Conservation (phyloP, 2,888 invertebrate species). For the Drosophila maculinotata region DNA sequence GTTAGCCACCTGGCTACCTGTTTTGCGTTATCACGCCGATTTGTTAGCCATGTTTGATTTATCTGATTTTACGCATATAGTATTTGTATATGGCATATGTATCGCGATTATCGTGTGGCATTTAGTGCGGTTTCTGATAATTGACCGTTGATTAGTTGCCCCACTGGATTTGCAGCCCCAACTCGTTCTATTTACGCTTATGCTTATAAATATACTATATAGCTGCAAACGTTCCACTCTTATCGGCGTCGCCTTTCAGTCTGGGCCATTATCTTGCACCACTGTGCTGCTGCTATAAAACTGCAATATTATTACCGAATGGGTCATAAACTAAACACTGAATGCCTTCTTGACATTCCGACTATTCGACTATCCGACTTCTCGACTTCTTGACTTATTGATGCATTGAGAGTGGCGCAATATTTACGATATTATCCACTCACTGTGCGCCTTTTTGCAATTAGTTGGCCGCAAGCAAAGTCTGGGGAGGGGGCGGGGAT, state of each 20-base stretch:
- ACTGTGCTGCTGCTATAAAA: constrained; percentile 32
- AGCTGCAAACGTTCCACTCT: constrained; percentile 6
- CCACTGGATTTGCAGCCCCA: not conserved
- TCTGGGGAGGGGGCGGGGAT: not conserved
- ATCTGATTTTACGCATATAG: constrained; percentile 60
- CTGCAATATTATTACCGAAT: constrained; percentile 45
- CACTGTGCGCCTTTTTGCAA: constrained; percentile 26
- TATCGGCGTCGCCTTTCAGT: constrained; percentile 76
- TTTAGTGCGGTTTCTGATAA: constrained; percentile 52
- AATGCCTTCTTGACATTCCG: constrained; percentile 28
- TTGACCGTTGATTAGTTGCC: constrained; percentile 35
- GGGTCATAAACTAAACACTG: constrained; percentile 47
- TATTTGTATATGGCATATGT: not conserved
- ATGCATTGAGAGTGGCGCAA: constrained; percentile 11
- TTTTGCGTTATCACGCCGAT: constrained; percentile 65
- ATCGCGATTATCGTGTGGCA: constrained; percentile 55
- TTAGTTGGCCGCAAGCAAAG: constrained; percentile 7
- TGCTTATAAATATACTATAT: too few relatives aligned
- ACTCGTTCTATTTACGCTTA: constrained; percentile 10
- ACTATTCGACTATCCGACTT: too few relatives aligned
- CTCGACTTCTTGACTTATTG: constrained; percentile 19
- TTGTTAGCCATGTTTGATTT: constrained; percentile 75
- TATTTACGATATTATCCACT: constrained; percentile 4
- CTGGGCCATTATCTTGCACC: constrained; percentile 60
- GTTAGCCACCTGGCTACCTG: constrained; percentile 23